These are phyloP conservation scores for Frankliniella intonsa DNA, from an alignment of 2,888 invertebrate genomes.

Conservation along the genomic window DNA sequence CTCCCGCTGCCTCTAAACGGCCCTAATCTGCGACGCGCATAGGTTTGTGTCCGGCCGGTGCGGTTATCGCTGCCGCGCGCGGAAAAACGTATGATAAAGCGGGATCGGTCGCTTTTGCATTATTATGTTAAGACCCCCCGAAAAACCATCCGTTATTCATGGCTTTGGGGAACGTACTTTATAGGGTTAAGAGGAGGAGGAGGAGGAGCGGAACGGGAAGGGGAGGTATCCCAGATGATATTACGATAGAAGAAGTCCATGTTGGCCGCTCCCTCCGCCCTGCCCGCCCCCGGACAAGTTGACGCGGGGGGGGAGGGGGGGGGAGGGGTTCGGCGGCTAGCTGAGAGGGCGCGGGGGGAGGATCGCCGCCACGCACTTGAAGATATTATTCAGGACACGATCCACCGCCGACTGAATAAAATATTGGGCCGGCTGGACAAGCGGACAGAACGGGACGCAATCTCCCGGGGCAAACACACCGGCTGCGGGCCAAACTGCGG, in stretches of 20 bases:
- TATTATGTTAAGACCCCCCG: slow-evolving; percentile 21
- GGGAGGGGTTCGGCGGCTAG: not conserved
- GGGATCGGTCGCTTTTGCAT: not conserved
- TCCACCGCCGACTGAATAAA: slow-evolving; percentile 13
- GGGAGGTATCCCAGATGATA: not conserved
- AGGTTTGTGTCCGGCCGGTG: not conserved
- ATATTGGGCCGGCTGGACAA: slow-evolving; percentile 2
- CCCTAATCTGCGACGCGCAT: no score
- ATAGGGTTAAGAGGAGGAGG: not conserved
- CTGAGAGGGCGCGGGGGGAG: not conserved
- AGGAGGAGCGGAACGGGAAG: not conserved
- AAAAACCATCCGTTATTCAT: slow-evolving; percentile 20
- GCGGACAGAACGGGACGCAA: not conserved
- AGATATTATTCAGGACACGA: slow-evolving; percentile 23
- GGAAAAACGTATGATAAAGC: not conserved
- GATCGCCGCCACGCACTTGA: not conserved
- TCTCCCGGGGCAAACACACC: slow-evolving; percentile 17
- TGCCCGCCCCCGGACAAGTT: not conserved
- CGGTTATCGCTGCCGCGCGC: not conserved
- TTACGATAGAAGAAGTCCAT: slow-evolving; percentile 1
- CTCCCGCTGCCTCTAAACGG: no score
- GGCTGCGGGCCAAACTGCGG: no score
- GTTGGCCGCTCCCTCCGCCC: no score
- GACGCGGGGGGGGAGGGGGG: not conserved
- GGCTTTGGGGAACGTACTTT: not conserved